phyloP scores from a whole-genome alignment of 2,797 vertebrate species.

The Neopelma chrysocephalum region DNA sequence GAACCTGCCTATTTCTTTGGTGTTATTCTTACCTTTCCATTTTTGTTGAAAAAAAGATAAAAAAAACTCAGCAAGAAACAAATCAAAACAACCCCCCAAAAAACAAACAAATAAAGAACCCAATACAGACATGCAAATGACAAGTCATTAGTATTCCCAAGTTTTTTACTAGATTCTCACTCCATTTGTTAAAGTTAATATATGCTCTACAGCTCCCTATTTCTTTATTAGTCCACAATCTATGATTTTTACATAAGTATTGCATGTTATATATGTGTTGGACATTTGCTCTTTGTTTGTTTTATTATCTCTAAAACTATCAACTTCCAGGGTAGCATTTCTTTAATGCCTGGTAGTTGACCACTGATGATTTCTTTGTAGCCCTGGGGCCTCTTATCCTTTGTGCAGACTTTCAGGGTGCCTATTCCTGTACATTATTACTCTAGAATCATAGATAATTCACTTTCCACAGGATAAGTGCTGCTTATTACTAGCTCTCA shows the following conservation, averaged over 20 bases:
- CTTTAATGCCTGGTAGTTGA: neutral
- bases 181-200: neutral
- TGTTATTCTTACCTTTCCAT: neutral
- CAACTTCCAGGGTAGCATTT: neutral
- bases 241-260: neutral
- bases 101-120: neutral
- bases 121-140: neutral
- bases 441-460: neutral
- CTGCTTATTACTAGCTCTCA: neutral
- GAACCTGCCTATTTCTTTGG: neutral
- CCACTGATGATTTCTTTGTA: neutral
- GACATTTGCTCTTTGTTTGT: neutral
- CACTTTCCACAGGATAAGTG: neutral
- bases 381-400: neutral
- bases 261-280: fast-evolving
- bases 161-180: neutral
- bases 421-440: neutral
- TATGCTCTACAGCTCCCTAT: neutral
- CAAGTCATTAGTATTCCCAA: neutral
- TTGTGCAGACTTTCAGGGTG: neutral
- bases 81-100: neutral
- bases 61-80: neutral
- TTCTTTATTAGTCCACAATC: neutral
- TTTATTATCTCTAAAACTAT: neutral
- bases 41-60: neutral